Evolutionary conservation across 2,797 vertebrate genomes (phyloP).

Genomic region (Ateles fusciceps): DNA sequence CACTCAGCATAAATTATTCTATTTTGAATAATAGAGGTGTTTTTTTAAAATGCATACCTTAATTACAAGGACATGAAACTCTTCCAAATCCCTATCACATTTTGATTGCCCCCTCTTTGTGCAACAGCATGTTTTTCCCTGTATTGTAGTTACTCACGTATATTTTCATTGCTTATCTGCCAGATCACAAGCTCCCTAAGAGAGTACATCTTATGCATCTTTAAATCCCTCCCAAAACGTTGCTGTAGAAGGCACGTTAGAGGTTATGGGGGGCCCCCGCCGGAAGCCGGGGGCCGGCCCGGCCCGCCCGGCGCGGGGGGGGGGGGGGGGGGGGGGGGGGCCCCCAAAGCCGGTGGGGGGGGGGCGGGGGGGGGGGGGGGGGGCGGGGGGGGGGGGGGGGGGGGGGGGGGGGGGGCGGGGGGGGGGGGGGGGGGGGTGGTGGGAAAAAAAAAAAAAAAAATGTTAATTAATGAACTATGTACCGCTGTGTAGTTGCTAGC

Average conservation of each 20-base stretch:
- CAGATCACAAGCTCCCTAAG: not conserved
- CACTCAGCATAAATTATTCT: not conserved
- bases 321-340: too few species aligned
- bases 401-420: too few species aligned
- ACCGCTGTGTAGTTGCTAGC: not conserved
- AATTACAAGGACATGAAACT: not conserved
- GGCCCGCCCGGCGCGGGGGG: too few species aligned
- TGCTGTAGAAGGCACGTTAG: not conserved
- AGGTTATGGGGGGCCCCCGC: too few species aligned
- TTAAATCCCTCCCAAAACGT: not conserved
- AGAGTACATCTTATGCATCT: not conserved
- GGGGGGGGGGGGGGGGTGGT: too few species aligned
- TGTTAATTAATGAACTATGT: not conserved
- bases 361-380: too few species aligned
- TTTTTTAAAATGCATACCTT: not conserved
- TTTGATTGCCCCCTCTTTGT: not conserved
- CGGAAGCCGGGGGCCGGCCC: too few species aligned
- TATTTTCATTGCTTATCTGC: not conserved
- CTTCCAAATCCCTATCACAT: not conserved
- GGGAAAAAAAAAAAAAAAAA: too few species aligned
- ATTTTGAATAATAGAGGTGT: not conserved
- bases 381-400: too few species aligned
- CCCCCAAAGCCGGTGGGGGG: too few species aligned
- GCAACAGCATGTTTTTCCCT: not conserved
- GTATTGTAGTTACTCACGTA: not conserved